phyloP scores from a whole-genome alignment of 2,797 vertebrate species.

The Ispidina picta region DNA sequence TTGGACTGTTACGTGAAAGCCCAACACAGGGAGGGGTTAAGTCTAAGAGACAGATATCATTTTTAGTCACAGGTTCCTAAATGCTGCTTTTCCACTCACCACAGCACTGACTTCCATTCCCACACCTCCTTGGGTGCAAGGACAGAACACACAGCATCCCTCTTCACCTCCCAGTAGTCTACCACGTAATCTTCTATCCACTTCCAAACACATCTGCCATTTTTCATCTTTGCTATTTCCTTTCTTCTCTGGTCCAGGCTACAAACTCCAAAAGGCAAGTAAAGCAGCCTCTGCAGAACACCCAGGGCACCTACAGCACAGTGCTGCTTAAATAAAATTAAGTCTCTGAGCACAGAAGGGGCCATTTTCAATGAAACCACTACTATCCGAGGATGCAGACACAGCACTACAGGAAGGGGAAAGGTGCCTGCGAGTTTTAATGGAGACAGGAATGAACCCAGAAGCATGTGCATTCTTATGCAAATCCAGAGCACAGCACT shows the following conservation, averaged over 20 bases:
- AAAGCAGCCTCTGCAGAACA: background rate
- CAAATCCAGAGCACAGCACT: slow-evolving; percentile 14
- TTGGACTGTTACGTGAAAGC: background rate
- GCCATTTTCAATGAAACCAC: slow-evolving; percentile 23
- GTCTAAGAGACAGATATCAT: background rate
- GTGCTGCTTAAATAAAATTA: background rate
- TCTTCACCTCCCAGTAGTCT: background rate
- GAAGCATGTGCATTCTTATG: slow-evolving; percentile 54
- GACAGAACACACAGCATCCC: background rate
- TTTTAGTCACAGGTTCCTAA: background rate
- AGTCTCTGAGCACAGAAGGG: background rate
- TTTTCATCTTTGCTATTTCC: background rate
- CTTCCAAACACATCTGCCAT: background rate
- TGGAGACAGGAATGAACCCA: slow-evolving; percentile 33
- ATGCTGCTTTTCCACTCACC: background rate
- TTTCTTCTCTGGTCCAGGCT: background rate
- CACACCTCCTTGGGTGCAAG: background rate
- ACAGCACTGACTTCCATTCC: background rate
- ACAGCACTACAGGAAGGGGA: background rate
- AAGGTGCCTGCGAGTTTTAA: slow-evolving; percentile 58
- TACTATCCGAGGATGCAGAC: slow-evolving; percentile 2
- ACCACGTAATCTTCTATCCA: background rate
- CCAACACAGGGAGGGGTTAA: background rate
- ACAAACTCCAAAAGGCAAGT: background rate
- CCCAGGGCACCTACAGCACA: fast-evolving